phyloP scores from a whole-genome alignment of 1,140 invertebrate genomes.

The Panagrolaimus sp. region DNA sequence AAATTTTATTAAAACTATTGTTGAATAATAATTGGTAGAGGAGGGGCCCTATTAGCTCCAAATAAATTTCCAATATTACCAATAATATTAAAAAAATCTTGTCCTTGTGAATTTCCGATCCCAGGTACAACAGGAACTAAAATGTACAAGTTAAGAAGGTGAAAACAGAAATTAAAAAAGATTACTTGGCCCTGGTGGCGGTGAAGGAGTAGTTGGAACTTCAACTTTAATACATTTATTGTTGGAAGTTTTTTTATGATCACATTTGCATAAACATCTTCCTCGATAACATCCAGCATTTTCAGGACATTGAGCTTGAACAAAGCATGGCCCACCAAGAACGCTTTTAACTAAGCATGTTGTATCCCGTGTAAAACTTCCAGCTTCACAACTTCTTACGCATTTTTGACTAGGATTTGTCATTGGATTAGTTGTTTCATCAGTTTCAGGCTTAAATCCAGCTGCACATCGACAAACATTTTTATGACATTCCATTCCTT shows the following conservation, averaged over 20 bases:
- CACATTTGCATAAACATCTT: slow-evolving; percentile 51
- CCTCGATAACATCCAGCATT: slow-evolving; percentile 56
- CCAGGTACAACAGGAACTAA: slow-evolving; percentile 18
- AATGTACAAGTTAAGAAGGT: too few relatives aligned
- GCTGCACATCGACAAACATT: slow-evolving; percentile 51
- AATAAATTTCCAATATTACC: slow-evolving; percentile 23
- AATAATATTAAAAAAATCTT: slow-evolving; percentile 24
- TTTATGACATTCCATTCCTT: slow-evolving; percentile 54
- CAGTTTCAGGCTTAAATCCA: slow-evolving; percentile 43
- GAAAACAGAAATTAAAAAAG: background rate
- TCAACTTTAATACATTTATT: slow-evolving; percentile 48
- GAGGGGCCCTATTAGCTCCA: background rate
- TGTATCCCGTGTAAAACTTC: slow-evolving; percentile 42
- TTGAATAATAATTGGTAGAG: slow-evolving; percentile 10
- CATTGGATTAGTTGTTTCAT: slow-evolving; percentile 51
- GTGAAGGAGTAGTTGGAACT: slow-evolving; percentile 36
- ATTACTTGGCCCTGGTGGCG: slow-evolving; percentile 38
- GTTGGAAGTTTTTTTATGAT: slow-evolving; percentile 33
- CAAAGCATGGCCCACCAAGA: slow-evolving; percentile 52
- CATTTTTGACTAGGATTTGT: slow-evolving; percentile 55
- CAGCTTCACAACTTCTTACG: slow-evolving; percentile 41
- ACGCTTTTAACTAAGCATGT: slow-evolving; percentile 43
- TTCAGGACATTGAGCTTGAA: slow-evolving; percentile 54
- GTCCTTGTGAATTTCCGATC: slow-evolving; percentile 15
- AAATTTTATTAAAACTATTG: slow-evolving; percentile 12